A percentile compares a stretch with the other conserved stretches of the same genome.
These are phyloP conservation scores for Drosophila bipectinata DNA, from an alignment of 1,140 invertebrate species.

Conservation along the genomic window DNA sequence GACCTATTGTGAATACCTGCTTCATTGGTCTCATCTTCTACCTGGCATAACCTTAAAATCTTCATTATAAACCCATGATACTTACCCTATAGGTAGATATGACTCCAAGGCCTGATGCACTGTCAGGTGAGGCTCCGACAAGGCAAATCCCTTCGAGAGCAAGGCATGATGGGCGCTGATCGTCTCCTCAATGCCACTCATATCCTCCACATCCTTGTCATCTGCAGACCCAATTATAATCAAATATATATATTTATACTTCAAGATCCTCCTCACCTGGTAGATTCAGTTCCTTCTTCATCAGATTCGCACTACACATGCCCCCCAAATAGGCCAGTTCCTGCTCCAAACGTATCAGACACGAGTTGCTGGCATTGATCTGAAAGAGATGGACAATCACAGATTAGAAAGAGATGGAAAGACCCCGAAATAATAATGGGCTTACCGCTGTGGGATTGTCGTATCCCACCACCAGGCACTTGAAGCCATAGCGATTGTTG, in stretches of 20 bases:
- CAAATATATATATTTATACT: neutral
- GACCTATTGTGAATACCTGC: too few relatives aligned
- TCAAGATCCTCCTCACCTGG: conserved; percentile 85
- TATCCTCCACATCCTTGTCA: conserved; percentile 90
- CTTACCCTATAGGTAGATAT: conserved; percentile 92
- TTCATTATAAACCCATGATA: too few relatives aligned
- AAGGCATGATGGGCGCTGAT: conserved; percentile 90
- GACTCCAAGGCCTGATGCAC: conserved; percentile 96
- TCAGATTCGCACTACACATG: conserved; percentile 94
- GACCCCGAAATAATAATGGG: conserved; percentile 43
- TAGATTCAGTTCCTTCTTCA: conserved; percentile 93
- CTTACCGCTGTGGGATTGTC: conserved; percentile 88
- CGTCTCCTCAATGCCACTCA: conserved; percentile 90
- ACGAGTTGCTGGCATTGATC: conserved; percentile 76
- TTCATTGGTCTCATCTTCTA: too few relatives aligned
- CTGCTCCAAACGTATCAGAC: conserved; percentile 92
- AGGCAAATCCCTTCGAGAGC: conserved; percentile 95
- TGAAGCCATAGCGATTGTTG: conserved; percentile 93
- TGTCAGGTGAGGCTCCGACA: conserved; percentile 91
- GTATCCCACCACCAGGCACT: conserved; percentile 96
- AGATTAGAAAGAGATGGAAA: conserved; percentile 44
- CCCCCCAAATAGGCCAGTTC: conserved; percentile 96
- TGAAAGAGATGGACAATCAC: conserved; percentile 35
- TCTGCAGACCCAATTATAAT: conserved; percentile 76
- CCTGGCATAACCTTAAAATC: too few relatives aligned